Evolutionary conservation across 2,797 vertebrate genomes (phyloP).

Genomic region (Etheostoma nigrum): DNA sequence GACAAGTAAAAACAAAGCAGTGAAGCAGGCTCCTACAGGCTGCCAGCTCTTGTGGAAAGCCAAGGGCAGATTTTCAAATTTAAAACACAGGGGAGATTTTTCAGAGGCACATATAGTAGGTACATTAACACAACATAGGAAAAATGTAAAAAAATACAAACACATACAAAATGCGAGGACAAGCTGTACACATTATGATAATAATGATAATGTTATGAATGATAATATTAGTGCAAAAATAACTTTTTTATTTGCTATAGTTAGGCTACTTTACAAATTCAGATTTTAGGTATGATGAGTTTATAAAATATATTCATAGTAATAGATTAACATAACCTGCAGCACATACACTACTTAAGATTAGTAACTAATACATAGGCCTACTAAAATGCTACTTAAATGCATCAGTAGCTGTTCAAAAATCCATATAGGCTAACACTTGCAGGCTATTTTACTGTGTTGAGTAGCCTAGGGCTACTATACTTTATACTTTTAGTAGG

Average conservation of each 20-base stretch:
- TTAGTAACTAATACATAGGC: no score
- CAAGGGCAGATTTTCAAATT: no score
- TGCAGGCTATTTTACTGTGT: neutral
- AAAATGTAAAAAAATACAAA: no score
- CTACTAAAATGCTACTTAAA: neutral
- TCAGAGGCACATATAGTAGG: no score
- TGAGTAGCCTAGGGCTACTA: no score
- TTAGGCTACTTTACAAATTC: neutral
- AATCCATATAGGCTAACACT: neutral
- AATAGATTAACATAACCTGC: no score
- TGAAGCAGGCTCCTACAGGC: neutral
- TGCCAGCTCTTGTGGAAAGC: neutral
- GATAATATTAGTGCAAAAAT: no score
- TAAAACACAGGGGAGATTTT: no score
- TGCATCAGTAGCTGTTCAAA: neutral
- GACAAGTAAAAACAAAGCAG: constrained; percentile 60
- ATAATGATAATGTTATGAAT: no score
- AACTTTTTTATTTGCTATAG: neutral
- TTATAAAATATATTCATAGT: neutral
- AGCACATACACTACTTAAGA: neutral
- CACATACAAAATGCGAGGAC: no score
- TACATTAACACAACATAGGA: no score
- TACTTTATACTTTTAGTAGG: neutral
- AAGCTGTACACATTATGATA: no score
- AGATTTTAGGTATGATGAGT: neutral